These are phyloP conservation scores for Cuniculus paca DNA, from an alignment of 2,797 vertebrate species.

Conservation along the genomic window DNA sequence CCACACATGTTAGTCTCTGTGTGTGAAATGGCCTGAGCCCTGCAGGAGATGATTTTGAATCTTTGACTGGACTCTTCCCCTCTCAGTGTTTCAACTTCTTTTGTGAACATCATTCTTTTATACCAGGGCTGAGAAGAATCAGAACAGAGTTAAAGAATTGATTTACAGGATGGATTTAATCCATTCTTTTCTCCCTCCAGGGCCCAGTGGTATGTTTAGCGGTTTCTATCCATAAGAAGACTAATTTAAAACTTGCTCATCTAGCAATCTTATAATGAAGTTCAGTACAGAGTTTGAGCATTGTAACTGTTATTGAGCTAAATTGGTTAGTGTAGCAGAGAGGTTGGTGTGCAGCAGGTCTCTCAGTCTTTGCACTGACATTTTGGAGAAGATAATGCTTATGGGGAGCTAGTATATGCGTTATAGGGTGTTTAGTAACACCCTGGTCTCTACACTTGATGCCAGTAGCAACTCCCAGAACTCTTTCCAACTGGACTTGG, in stretches of 20 bases:
- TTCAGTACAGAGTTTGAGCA: constrained; percentile 12
- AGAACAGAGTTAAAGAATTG: constrained; percentile 53
- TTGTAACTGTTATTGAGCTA: constrained; percentile 37
- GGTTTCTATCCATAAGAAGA: constrained; percentile 49
- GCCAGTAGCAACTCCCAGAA: background rate
- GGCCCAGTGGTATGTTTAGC: background rate
- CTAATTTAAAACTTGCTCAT: constrained; percentile 35
- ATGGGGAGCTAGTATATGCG: background rate
- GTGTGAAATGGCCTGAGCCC: background rate
- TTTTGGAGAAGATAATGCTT: constrained; percentile 33
- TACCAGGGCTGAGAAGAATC: background rate
- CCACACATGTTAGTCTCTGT: background rate
- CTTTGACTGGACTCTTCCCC: background rate
- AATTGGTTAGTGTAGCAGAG: constrained; percentile 41
- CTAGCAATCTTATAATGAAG: constrained; percentile 40
- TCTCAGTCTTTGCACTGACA: background rate
- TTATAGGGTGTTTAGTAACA: background rate
- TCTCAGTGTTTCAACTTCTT: constrained; percentile 55
- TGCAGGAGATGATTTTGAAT: background rate
- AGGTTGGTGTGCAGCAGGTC: background rate
- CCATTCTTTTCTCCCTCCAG: background rate
- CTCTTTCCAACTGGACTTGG: background rate
- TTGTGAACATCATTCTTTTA: constrained; percentile 58
- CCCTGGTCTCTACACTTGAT: too few species aligned
- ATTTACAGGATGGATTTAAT: constrained; percentile 37